These are phyloP conservation scores for Amblyopsis hoosieri DNA, from an alignment of 2,797 vertebrate species.

Conservation along the genomic window DNA sequence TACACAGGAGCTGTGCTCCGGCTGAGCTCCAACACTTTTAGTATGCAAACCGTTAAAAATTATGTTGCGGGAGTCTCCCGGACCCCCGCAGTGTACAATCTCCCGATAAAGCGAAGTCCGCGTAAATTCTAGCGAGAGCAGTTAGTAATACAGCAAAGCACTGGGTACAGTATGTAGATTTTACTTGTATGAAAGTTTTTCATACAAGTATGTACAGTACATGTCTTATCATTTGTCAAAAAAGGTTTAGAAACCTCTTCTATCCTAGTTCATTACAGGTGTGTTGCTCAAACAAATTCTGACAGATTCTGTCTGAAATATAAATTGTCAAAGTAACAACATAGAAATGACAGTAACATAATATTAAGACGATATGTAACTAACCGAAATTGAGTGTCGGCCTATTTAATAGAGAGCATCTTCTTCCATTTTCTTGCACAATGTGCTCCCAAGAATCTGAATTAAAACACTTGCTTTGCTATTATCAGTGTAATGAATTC, in stretches of 20 bases:
- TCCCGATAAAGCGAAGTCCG: no score
- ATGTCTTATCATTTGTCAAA: no score
- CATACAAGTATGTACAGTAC: no score
- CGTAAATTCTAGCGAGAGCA: no score
- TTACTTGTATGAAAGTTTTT: no score
- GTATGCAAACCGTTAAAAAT: no score
- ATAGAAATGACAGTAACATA: not conserved
- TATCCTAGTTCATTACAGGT: not conserved
- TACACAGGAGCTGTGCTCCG: no score
- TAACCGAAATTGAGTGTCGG: conserved; percentile 6
- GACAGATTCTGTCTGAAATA: not conserved
- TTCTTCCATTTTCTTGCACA: conserved; percentile 13
- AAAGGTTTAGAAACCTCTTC: not conserved
- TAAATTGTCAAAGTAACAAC: not conserved
- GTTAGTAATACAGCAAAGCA: no score
- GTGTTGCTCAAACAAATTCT: not conserved
- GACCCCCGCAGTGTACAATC: no score
- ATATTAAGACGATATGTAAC: not conserved
- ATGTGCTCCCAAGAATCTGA: conserved; percentile 19
- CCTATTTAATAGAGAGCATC: conserved; percentile 13
- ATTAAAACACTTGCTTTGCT: conserved; percentile 30
- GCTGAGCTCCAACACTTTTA: no score
- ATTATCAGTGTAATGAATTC: conserved; percentile 49
- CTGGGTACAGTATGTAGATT: no score
- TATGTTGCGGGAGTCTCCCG: no score